These are phyloP conservation scores for Aphelinus atriplicis DNA, from an alignment of 1,140 invertebrate genomes.

Conservation along the genomic window DNA sequence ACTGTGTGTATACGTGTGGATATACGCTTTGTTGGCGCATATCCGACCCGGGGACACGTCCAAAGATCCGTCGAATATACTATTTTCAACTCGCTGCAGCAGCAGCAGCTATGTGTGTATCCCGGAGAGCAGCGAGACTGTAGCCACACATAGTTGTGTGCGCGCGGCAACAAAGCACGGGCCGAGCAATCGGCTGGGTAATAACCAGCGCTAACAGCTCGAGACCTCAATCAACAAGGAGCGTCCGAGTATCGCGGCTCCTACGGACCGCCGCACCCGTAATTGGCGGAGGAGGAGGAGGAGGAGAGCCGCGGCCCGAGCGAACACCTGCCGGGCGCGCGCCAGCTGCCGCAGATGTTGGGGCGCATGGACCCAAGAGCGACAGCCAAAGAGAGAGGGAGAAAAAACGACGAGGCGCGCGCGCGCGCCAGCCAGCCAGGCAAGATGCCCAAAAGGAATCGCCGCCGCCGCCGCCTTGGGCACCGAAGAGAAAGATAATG, in stretches of 20 bases:
- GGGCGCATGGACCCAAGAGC: slow-evolving; percentile 54
- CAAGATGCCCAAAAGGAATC: no score
- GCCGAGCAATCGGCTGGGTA: slow-evolving; percentile 54
- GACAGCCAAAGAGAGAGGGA: slow-evolving; percentile 47
- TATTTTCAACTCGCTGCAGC: background rate
- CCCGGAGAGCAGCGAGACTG: background rate
- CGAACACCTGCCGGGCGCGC: slow-evolving; percentile 57
- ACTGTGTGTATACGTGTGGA: no score
- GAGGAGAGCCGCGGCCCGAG: background rate
- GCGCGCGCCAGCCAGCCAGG: slow-evolving; percentile 28
- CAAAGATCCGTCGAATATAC: no score
- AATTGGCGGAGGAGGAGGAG: background rate
- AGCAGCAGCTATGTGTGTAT: background rate
- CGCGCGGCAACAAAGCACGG: slow-evolving; percentile 58
- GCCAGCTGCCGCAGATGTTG: slow-evolving; percentile 67
- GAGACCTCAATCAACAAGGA: no score
- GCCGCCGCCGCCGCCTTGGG: background rate
- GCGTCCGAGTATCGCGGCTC: no score
- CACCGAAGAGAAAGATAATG: slow-evolving; percentile 24
- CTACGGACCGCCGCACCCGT: no score
- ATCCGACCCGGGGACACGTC: no score
- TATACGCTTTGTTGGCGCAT: no score
- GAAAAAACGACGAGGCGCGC: slow-evolving; percentile 54
- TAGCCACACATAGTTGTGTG: no score
- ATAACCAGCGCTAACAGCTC: no score